These are phyloP conservation scores for Mamestra configurata DNA, from an alignment of 1,140 invertebrate species.

Conservation along the genomic window DNA sequence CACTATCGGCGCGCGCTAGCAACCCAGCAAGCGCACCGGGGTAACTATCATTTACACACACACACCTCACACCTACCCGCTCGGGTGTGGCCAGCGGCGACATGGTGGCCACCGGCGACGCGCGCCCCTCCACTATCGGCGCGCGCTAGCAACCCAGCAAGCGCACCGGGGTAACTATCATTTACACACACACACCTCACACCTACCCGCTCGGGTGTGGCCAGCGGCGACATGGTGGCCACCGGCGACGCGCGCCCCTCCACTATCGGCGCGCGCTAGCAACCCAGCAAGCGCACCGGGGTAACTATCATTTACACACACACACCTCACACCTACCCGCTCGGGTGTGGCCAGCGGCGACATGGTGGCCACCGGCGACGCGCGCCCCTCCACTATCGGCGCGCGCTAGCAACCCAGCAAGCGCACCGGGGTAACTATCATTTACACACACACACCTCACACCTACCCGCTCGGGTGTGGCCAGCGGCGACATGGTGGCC, in stretches of 20 bases:
- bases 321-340: neutral
- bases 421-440: constrained; percentile 88
- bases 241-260: constrained; percentile 84
- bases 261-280: constrained; percentile 89
- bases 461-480: neutral
- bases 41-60: constrained; percentile 74
- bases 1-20: constrained; percentile 89
- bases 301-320: constrained; percentile 74
- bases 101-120: constrained; percentile 90
- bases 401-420: constrained; percentile 89
- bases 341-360: constrained; percentile 68
- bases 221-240: constrained; percentile 88
- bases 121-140: constrained; percentile 71
- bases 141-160: constrained; percentile 89
- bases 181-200: too few species aligned
- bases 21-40: constrained; percentile 89
- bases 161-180: constrained; percentile 88
- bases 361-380: constrained; percentile 90
- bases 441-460: too few species aligned
- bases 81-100: constrained; percentile 76
- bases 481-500: constrained; percentile 88
- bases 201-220: neutral
- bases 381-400: constrained; percentile 69
- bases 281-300: constrained; percentile 89
- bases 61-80: neutral